Conservation (phyloP, 2,797 vertebrate genomes). For the Peromyscus eremicus region DNA sequence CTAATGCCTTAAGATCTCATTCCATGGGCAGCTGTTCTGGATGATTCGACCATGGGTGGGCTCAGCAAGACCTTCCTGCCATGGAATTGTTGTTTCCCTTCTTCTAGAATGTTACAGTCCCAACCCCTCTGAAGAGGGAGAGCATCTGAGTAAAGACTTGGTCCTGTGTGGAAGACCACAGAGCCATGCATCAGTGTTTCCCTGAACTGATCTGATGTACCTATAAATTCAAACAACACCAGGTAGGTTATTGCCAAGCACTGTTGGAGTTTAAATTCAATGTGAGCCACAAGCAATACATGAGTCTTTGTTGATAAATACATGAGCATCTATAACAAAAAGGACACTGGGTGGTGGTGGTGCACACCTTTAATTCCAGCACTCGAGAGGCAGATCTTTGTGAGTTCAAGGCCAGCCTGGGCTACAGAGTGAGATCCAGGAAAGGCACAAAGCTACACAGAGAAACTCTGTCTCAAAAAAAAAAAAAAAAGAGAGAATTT, state of each 20-base stretch:
- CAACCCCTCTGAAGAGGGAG: too few species aligned
- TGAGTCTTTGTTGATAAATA: not conserved
- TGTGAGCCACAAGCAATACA: too few species aligned
- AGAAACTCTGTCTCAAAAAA: not conserved
- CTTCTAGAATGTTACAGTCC: not conserved
- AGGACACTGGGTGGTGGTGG: not conserved
- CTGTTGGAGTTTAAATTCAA: constrained; percentile 1
- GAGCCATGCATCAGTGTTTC: not conserved
- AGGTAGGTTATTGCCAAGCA: not conserved
- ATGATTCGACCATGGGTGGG: not conserved
- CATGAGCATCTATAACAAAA: not conserved
- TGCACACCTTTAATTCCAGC: too few species aligned
- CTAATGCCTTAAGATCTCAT: not conserved
- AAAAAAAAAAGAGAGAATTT: not conserved
- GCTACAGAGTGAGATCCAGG: too few species aligned
- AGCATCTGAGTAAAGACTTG: not conserved
- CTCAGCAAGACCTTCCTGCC: not conserved
- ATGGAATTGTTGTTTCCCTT: too few species aligned
- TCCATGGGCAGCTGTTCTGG: not conserved
- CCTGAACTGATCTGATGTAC: not conserved
- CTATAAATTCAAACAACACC: not conserved
- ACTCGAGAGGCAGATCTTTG: too few species aligned
- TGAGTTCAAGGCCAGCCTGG: too few species aligned
- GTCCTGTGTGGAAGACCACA: not conserved
- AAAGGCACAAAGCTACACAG: too few species aligned